Conservation (phyloP, 2,888 invertebrate species). For the Hermaeophaga mercurialis region DNA sequence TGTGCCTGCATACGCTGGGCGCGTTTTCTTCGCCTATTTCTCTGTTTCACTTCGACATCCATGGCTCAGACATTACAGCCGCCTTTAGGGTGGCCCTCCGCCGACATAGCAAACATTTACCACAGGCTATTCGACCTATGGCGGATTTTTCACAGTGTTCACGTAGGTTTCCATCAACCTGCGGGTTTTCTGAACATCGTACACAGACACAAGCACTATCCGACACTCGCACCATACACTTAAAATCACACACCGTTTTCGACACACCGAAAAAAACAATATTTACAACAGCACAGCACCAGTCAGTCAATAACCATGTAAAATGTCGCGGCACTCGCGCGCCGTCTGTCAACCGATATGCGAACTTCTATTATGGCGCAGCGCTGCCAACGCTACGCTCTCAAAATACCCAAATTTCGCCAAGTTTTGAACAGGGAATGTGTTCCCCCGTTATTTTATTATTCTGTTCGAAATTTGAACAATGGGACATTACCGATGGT, state of each 20-base stretch:
- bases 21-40: conserved; percentile 87
- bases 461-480: conserved; percentile 24
- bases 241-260: conserved; percentile 45
- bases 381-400: conserved; percentile 28
- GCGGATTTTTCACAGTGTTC: conserved; percentile 56
- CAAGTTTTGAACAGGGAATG: conserved; percentile 16
- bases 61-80: conserved; percentile 66
- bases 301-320: conserved; percentile 75
- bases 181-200: conserved; percentile 47
- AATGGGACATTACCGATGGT: conserved; percentile 30
- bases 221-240: conserved; percentile 51
- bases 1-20: conserved; percentile 87
- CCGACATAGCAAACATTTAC: conserved; percentile 50
- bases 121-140: conserved; percentile 57
- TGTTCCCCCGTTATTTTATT: not conserved
- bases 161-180: conserved; percentile 46
- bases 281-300: conserved; percentile 67
- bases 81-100: conserved; percentile 55
- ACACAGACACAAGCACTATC: conserved; percentile 46
- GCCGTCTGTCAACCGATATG: conserved; percentile 52
- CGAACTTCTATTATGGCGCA: conserved; percentile 35
- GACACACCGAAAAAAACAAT: conserved; percentile 66
- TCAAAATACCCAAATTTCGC: conserved; percentile 16
- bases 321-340: conserved; percentile 70
- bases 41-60: conserved; percentile 85